Base-by-base conservation (phyloP, 2,113 vertebrate genomes). In the Chaetorhynchus papuensis region DNA sequence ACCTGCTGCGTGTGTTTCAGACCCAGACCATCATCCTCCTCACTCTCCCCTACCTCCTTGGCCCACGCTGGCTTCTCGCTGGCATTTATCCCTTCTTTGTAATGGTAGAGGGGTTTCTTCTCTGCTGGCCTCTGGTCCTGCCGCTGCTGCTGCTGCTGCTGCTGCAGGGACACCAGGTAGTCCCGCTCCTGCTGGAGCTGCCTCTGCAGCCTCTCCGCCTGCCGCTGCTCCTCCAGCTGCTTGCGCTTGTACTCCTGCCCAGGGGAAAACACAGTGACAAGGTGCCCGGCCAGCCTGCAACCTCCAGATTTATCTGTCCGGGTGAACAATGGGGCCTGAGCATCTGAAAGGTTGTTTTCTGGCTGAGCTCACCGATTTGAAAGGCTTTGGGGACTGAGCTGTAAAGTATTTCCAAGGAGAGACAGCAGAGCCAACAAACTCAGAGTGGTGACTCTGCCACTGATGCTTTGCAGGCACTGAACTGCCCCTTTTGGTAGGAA, bases 101-200 rank as follows among this genome's bases (percentile, higher is more conserved):
- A 99, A 97, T 99, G 99, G 97, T 99, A 99, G 42, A 99, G 98
- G 33, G 99, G 98, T 90, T 99, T 99, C 98, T 99, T 99, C 95
- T 99, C 99, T 4, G 98, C 97, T 1, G 99, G 98, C 13, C 99
- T 98, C 87, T 98, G 98, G 41, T 99, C 97, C 96, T 99, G 98
- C 72, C 99, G 89, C 81, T 99, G 98, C 94, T 99, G 98, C 95
- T 99, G 98, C 96, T 98, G 96, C 66, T 98, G 98, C 65, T 99
- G 98, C 88, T 99, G 99, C 31, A 99, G 98, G 15, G 99, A 99
- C 45, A 99, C 99, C 97, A 99, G 98, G 93, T 99, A 99, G 53
- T 99, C 99, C 31, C 99, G 85, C 92, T 99, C 99, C 96, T 99
- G 99, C 97, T 99, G 99, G 45, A 99, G 98, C 96, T 99, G 99